Base-by-base conservation (phyloP, 1,140 invertebrate genomes). In the Temnothorax nylanderi region DNA sequence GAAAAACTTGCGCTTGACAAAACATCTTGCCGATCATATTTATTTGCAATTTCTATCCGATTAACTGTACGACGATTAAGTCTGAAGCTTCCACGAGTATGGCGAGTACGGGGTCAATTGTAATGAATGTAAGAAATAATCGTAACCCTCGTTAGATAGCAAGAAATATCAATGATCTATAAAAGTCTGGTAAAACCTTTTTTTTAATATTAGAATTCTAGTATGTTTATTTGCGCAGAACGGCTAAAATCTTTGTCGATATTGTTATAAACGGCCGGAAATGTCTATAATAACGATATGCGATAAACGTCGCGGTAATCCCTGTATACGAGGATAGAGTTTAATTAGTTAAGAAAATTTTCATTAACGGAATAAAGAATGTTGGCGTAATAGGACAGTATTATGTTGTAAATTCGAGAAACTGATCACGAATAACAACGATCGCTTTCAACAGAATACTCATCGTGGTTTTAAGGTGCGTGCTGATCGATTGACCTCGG, bases 1-100 rank as follows among this genome's bases (percentile, higher is more conserved):
- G 37, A 49, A 49, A 13, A 78, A 49, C 26, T 21, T 37, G 62
- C 34, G 64, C 62, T 37, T 54, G 64, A 71, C 64, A 41, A 26
- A 32, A 56, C 34, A 69, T 56, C 34, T 80, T 54, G 47, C 77
- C 47, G n/a, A 37, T 11, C 18, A 16, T 81, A 81, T 81, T 81
- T 81, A 81, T 81, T 81, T 54, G 34, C 64, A 71, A 56, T 41
- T 5, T 34, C 32, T 51, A 3, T n/a, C n/a, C 34, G 21, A 69
- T 71, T 71, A 81, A 81, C 13, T 81, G 32, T 54, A 51, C 16
- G n/a, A 81, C 21, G 13, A 54, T 69, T 54, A 81, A 41, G 47
- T 69, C 26, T 77, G n/a, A 69, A 44, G 18, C 65, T 71, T 71
- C 16, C 4, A 54, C 10, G 51, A 44, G 5, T 81, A 37, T 11